Percentiles rank a stretch among this genome's conserved stretches.
phyloP scores from a whole-genome alignment of 2,888 invertebrate genomes.

The Antheraea assamensis region DNA sequence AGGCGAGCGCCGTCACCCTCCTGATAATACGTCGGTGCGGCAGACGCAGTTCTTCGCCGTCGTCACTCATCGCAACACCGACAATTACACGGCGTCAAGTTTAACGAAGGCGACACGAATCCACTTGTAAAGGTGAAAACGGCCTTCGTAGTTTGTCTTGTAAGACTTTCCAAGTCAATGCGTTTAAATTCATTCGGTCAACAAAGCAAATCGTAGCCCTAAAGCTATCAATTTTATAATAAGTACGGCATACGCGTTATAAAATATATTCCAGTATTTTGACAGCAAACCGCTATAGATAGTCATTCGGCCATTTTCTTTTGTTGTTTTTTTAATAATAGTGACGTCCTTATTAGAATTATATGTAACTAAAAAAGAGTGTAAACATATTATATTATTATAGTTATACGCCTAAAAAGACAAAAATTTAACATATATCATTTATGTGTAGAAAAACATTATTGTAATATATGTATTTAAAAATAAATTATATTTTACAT shows the following conservation, averaged over 20 bases:
- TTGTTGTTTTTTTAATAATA: conserved; percentile 39
- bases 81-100: conserved; percentile 48
- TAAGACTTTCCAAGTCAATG: conserved; percentile 45
- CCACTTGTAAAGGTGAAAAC: conserved; percentile 71
- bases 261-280: conserved; percentile 69
- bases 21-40: conserved; percentile 65
- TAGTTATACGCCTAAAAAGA: too few species aligned
- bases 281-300: conserved; percentile 81
- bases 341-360: not conserved
- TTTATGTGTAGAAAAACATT: too few species aligned
- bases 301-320: conserved; percentile 76
- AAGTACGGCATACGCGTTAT: conserved; percentile 51
- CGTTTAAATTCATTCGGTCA: conserved; percentile 56
- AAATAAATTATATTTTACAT: too few species aligned
- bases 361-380: too few species aligned
- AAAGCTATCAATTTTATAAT: conserved; percentile 42
- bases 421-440: too few species aligned
- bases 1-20: conserved; percentile 61
- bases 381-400: too few species aligned
- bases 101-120: conserved; percentile 68
- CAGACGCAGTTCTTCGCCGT: conserved; percentile 64
- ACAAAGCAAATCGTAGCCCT: conserved; percentile 45
- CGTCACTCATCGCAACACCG: conserved; percentile 67
- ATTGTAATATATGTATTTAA: too few species aligned
- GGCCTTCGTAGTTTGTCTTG: conserved; percentile 60